A percentile compares a stretch with the other conserved stretches of the same genome.
Evolutionary conservation across 2,888 invertebrate species (phyloP).

Genomic region (Drosophila robusta): DNA sequence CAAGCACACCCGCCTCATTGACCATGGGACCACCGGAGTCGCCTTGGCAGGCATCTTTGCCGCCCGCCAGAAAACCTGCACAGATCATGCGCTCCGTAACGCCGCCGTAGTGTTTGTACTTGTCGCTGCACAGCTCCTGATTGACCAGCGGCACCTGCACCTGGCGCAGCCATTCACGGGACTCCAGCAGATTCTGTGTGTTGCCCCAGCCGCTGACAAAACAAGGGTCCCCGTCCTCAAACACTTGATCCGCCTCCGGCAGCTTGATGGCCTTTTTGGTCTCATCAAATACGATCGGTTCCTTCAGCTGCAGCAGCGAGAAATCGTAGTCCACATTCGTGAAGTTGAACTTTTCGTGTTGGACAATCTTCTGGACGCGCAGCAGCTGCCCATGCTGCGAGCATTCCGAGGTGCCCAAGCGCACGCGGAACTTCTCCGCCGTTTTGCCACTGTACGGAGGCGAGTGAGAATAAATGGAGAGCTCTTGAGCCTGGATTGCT

Average conservation of each 20-base stretch:
- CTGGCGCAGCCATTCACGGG: slow-evolving; percentile 85
- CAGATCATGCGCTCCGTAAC: slow-evolving; percentile 87
- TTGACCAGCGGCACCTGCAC: slow-evolving; percentile 87
- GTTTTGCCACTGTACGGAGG: slow-evolving; percentile 69
- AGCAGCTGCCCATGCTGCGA: slow-evolving; percentile 86
- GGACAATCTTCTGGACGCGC: slow-evolving; percentile 85
- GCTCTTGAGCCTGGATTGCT: fast-evolving
- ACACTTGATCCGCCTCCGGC: slow-evolving; percentile 78
- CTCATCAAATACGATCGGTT: slow-evolving; percentile 85
- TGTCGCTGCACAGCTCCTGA: slow-evolving; percentile 85
- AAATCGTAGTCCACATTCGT: slow-evolving; percentile 87
- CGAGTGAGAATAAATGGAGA: fast-evolving
- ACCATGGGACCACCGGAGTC: slow-evolving; percentile 85
- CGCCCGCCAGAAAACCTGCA: slow-evolving; percentile 87
- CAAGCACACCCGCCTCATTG: slow-evolving; percentile 71
- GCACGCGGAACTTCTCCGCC: slow-evolving; percentile 82
- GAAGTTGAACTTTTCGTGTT: slow-evolving; percentile 87
- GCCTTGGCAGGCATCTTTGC: slow-evolving; percentile 86
- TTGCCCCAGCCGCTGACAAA: slow-evolving; percentile 84
- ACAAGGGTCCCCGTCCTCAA: slow-evolving; percentile 81
- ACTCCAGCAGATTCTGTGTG: slow-evolving; percentile 79
- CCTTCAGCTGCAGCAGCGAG: slow-evolving; percentile 86
- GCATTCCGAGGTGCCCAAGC: slow-evolving; percentile 86
- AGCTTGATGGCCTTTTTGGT: slow-evolving; percentile 85
- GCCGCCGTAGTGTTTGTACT: slow-evolving; percentile 85